Evolutionary conservation across 2,888 invertebrate species (phyloP).

Genomic region (Microplitis deprimator): DNA sequence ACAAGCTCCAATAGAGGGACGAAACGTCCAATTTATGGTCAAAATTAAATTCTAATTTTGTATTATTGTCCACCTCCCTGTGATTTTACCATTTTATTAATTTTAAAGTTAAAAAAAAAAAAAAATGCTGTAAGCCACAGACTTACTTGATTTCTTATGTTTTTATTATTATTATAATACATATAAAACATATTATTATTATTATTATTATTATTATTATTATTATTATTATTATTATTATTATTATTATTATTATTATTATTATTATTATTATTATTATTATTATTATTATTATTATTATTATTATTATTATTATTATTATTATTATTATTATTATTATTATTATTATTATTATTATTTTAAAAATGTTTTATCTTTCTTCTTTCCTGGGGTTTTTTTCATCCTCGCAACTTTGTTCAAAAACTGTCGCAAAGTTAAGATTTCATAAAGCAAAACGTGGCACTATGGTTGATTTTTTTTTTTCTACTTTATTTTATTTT

Average conservation of each 20-base stretch:
- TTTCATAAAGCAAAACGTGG: constrained; percentile 22
- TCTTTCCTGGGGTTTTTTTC: not conserved
- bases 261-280: not conserved
- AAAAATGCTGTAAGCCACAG: not conserved
- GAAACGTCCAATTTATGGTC: too few species aligned
- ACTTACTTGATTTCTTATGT: not conserved
- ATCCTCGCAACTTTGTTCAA: constrained; percentile 12
- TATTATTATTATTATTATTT: not conserved
- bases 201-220: not conserved
- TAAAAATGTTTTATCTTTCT: not conserved
- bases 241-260: not conserved
- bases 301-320: constrained; percentile 1
- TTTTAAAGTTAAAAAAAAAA: not conserved
- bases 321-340: constrained; percentile 1
- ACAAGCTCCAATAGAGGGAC: too few species aligned
- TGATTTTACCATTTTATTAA: too few species aligned
- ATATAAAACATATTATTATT: too few species aligned
- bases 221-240: constrained; percentile 1
- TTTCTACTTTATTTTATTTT: not conserved
- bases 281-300: not conserved
- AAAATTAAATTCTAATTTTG: too few species aligned
- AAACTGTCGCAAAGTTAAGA: constrained; percentile 16
- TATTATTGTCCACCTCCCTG: too few species aligned
- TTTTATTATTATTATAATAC: too few species aligned
- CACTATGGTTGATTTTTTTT: constrained; percentile 14